Conservation (phyloP, 2,888 invertebrate species). For the Ferdinandea cuprea region DNA sequence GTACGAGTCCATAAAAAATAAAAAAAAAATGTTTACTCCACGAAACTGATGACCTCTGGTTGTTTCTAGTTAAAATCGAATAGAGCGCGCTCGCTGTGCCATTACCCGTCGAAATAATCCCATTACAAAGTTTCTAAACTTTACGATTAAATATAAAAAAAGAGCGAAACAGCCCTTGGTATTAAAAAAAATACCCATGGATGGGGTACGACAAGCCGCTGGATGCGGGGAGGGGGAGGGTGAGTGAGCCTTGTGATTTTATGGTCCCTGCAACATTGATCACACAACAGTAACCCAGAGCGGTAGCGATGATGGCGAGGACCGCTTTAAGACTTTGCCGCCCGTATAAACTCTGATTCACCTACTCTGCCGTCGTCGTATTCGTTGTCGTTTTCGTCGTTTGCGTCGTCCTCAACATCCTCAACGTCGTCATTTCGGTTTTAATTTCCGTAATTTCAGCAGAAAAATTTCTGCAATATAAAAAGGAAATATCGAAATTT, state of each 20-base stretch:
- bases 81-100: slow-evolving; percentile 66
- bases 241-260: slow-evolving; percentile 67
- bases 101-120: slow-evolving; percentile 74
- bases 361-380: slow-evolving; percentile 38
- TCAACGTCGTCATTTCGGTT: slow-evolving; percentile 80
- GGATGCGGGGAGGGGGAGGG: no score
- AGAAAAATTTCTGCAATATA: slow-evolving; percentile 83
- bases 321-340: slow-evolving; percentile 71
- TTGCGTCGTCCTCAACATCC: slow-evolving; percentile 48
- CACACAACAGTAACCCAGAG: slow-evolving; percentile 71
- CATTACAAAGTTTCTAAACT: slow-evolving; percentile 82
- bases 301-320: slow-evolving; percentile 56
- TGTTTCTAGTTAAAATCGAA: slow-evolving; percentile 72
- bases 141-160: slow-evolving; percentile 80
- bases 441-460: slow-evolving; percentile 83
- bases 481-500: slow-evolving; percentile 83
- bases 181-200: slow-evolving; percentile 80
- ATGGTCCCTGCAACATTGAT: slow-evolving; percentile 74
- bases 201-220: slow-evolving; percentile 41
- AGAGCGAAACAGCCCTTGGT: slow-evolving; percentile 80
- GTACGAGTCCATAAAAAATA: slow-evolving; percentile 71
- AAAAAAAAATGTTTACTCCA: slow-evolving; percentile 35
- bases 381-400: slow-evolving; percentile 14
- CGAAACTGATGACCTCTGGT: slow-evolving; percentile 74
- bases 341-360: slow-evolving; percentile 70